Evolutionary conservation across 2,113 vertebrate species (phyloP).

Genomic region (Turdus rufiventris): DNA sequence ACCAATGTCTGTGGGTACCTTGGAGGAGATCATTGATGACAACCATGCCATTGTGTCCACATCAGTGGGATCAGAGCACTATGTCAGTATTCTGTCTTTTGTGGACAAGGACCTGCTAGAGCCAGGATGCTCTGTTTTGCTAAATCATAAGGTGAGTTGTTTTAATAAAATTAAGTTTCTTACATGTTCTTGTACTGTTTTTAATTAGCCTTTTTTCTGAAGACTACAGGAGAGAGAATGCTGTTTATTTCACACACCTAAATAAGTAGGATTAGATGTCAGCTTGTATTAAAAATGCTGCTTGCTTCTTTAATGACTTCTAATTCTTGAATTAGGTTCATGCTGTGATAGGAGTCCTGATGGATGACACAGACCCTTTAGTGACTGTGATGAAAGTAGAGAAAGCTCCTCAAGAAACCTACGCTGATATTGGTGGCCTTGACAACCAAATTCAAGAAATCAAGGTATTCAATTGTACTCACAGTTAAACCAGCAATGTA

Average conservation of each 20-base stretch:
- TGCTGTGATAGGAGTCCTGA: conserved; percentile 95
- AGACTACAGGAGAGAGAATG: neutral
- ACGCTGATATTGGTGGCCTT: conserved; percentile 93
- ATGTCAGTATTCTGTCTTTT: conserved; percentile 96
- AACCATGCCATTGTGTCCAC: conserved; percentile 98
- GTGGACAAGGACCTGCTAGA: conserved; percentile 97
- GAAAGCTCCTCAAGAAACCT: conserved; percentile 96
- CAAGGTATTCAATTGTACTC: conserved; percentile 74
- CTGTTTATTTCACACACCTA: neutral
- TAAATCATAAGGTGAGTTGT: conserved; percentile 91
- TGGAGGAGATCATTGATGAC: conserved; percentile 98
- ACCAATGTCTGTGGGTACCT: conserved; percentile 95
- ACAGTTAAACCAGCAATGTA: neutral
- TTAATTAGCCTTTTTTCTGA: neutral
- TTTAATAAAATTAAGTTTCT: neutral
- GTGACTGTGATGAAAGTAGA: conserved; percentile 99
- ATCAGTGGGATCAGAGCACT: conserved; percentile 96
- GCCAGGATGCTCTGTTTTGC: conserved; percentile 94
- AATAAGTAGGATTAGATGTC: neutral
- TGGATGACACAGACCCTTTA: conserved; percentile 96
- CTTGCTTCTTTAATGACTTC: neutral
- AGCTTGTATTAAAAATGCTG: neutral
- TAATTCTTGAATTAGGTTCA: conserved; percentile 81
- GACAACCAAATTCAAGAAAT: conserved; percentile 99
- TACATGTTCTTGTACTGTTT: neutral